Conservation (phyloP, 1,140 invertebrate genomes). For the Hypsibius dujardini region DNA sequence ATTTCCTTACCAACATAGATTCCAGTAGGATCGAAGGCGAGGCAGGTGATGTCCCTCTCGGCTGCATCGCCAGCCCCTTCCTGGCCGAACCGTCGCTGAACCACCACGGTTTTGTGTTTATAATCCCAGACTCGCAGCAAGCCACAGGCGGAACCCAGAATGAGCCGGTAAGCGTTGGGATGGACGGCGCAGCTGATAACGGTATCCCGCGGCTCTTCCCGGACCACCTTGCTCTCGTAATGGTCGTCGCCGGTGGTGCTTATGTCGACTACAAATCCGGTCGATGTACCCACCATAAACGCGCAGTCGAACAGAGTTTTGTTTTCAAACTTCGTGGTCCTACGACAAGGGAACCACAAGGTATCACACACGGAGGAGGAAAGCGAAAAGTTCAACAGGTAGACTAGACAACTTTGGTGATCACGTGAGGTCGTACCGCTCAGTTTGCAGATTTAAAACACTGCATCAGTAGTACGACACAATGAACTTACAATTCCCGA, state of each 20-base stretch:
- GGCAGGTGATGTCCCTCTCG: background rate
- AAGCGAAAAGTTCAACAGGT: too few relatives aligned
- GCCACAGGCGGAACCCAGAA: background rate
- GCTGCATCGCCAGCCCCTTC: background rate
- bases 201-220: background rate
- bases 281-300: too few relatives aligned
- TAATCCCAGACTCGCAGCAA: background rate
- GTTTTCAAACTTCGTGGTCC: too few relatives aligned
- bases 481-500: background rate
- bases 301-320: too few relatives aligned
- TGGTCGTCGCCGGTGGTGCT: background rate
- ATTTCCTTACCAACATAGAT: background rate
- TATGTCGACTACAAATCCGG: too few relatives aligned
- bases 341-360: background rate
- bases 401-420: too few relatives aligned
- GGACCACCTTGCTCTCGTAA: background rate
- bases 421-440: too few relatives aligned
- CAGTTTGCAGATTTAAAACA: background rate
- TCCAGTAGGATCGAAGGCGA: background rate
- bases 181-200: conserved; percentile 3
- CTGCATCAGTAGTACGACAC: too few relatives aligned
- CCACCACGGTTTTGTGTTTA: background rate
- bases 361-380: too few relatives aligned
- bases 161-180: background rate
- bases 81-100: background rate